Evolutionary conservation across 23 tunicate genomes (phyloP), one percentile per base, ranked within the genome.

Genomic region (Phallusia fumigata): DNA sequence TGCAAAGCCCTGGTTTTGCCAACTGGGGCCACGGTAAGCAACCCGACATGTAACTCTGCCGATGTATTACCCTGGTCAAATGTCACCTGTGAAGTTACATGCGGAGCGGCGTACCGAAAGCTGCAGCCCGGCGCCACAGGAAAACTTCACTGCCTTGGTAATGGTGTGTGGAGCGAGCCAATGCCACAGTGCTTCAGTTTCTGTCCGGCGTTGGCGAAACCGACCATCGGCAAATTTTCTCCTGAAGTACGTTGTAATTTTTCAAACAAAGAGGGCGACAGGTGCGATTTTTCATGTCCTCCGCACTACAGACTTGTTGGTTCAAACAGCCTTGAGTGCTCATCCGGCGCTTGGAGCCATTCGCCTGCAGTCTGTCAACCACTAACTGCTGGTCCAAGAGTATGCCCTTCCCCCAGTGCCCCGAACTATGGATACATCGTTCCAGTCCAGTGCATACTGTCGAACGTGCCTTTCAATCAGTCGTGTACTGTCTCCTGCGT

Each of bases 81-180:
- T 51, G 74, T 19, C 40, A 34, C 30, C 15, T 83, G 86, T 51
- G 80, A 74, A 6, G 75, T 75, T 15, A 44, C 72, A 16, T 83
- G 86, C 52, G 72, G 47, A 31, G n/a, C 12, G 22, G 86, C n/a
- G 5, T 74, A 21, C 40, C 6, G 77, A 19, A 31, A 18, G 30
- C 35, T 74, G 12, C 8, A 19, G 31, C 1, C 36, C 40, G 77
- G 77, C 1, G 77, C 77, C n/a, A 30, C 77, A 30, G 77, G 77
- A 3, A 31, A 3, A 11, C 35, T 74, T 8, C 30, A 16, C 5
- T 88, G 93, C 53, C 75, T 65, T 34, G 72, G 35, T 0, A 83
- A 88, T 0, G 93, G 93, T 65, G 33, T 24, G 36, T 88, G 93
- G 93, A 47, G 74, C 24, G 35, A 52, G 32, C 31, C 76, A 3